A percentile compares a stretch with the other conserved stretches of the same genome.
phyloP scores from a whole-genome alignment of 2,888 invertebrate species.

The Ernsta delagoae region DNA sequence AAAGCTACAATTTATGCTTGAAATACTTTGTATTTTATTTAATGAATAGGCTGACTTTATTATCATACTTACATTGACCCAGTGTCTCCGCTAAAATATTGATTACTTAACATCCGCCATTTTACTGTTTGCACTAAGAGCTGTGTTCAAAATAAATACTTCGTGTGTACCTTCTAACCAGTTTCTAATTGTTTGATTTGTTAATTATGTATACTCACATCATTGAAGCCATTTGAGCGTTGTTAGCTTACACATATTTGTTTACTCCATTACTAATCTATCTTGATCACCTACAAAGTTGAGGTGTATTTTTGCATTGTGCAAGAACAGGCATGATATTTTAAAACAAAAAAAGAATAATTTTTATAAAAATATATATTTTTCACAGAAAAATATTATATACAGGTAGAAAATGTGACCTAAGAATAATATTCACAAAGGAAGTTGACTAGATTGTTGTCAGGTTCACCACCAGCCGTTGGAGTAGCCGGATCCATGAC shows the following conservation, averaged over 20 bases:
- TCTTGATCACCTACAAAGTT: not conserved
- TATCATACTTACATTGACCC: no score
- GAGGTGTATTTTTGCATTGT: not conserved
- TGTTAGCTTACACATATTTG: not conserved
- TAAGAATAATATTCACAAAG: constrained; percentile 10
- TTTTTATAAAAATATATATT: constrained; percentile 11
- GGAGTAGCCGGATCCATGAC: constrained; percentile 42
- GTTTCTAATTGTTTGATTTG: constrained; percentile 12
- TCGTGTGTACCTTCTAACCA: not conserved
- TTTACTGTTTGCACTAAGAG: not conserved
- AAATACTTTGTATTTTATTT: no score
- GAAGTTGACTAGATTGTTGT: constrained; percentile 1
- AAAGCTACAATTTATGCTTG: no score
- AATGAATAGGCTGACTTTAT: no score
- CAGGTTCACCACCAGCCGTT: constrained; percentile 47
- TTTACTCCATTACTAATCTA: not conserved
- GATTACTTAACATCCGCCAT: no score
- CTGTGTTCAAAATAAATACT: constrained; percentile 1
- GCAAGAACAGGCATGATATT: not conserved
- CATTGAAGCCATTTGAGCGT: not conserved
- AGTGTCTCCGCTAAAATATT: no score
- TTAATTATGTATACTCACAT: not conserved
- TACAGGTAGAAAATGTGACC: not conserved
- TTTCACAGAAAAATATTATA: constrained; percentile 1
- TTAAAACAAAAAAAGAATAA: not conserved